These are phyloP conservation scores for Erpornis zantholeuca DNA, from an alignment of 2,113 vertebrate species.

Conservation along the genomic window DNA sequence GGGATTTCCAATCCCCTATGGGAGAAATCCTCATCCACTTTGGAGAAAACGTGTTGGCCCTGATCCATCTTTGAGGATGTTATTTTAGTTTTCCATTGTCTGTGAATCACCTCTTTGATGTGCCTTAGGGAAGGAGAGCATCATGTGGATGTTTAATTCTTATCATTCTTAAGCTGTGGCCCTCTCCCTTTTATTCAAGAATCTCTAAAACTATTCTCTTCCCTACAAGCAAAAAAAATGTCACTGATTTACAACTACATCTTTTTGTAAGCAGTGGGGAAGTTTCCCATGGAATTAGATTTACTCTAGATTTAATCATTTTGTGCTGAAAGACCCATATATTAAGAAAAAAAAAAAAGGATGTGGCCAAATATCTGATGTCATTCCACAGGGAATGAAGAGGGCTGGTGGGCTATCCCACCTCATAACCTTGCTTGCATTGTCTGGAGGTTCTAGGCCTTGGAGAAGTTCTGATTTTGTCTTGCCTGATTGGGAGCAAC, in stretches of 20 bases:
- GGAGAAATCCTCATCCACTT: background rate
- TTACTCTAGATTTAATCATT: background rate
- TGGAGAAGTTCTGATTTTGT: background rate
- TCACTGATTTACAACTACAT: background rate
- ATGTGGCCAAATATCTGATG: accelerated
- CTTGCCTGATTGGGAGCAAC: background rate
- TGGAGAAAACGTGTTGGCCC: accelerated
- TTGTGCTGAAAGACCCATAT: background rate
- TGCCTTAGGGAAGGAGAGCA: background rate
- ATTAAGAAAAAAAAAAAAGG: background rate
- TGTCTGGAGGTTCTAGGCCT: background rate
- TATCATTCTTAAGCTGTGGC: background rate
- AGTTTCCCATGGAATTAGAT: background rate
- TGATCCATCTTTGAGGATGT: background rate
- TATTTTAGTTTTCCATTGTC: background rate
- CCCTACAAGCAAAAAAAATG: background rate
- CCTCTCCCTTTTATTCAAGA: background rate
- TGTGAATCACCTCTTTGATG: background rate
- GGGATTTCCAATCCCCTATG: background rate
- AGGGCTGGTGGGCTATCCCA: background rate
- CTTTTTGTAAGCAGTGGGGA: background rate
- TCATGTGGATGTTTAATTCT: background rate
- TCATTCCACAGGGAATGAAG: background rate
- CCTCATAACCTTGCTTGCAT: background rate
- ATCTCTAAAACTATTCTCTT: background rate